These are phyloP conservation scores for Amphipoea oculea DNA, from an alignment of 2,888 invertebrate genomes.

Conservation along the genomic window DNA sequence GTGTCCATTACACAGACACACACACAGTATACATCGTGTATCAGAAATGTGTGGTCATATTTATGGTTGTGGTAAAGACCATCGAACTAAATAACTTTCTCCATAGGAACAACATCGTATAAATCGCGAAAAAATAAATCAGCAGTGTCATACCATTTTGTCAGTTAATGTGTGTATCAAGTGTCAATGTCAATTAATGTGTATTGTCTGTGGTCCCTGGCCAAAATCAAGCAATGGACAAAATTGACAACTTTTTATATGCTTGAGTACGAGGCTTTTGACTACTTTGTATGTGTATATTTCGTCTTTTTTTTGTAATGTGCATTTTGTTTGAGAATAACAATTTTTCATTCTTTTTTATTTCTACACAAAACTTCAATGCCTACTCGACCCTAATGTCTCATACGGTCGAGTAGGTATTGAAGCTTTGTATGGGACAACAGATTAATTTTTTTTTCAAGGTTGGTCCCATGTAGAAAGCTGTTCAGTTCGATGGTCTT, in stretches of 20 bases:
- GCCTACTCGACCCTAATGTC: not conserved
- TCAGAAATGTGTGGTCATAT: not conserved
- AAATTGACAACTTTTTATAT: too few species aligned
- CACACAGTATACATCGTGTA: constrained; percentile 1
- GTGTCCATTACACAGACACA: constrained; percentile 4
- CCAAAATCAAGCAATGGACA: too few species aligned
- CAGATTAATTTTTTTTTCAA: not conserved
- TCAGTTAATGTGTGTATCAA: too few species aligned
- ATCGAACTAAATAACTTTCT: not conserved
- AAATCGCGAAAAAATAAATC: not conserved
- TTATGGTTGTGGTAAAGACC: not conserved
- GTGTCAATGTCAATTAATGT: too few species aligned
- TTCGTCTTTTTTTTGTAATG: not conserved
- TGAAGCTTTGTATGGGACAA: not conserved
- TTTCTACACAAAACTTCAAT: too few species aligned
- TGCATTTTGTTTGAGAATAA: not conserved
- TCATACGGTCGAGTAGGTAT: not conserved
- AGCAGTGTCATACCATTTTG: not conserved
- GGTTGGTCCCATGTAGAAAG: not conserved
- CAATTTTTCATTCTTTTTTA: too few species aligned
- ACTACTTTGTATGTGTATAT: too few species aligned
- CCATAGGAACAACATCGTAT: not conserved
- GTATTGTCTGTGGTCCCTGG: too few species aligned
- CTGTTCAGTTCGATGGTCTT: not conserved
- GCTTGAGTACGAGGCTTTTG: too few species aligned